Evolutionary conservation across 2,888 invertebrate genomes (phyloP).

Genomic region (Onchidella celtica): DNA sequence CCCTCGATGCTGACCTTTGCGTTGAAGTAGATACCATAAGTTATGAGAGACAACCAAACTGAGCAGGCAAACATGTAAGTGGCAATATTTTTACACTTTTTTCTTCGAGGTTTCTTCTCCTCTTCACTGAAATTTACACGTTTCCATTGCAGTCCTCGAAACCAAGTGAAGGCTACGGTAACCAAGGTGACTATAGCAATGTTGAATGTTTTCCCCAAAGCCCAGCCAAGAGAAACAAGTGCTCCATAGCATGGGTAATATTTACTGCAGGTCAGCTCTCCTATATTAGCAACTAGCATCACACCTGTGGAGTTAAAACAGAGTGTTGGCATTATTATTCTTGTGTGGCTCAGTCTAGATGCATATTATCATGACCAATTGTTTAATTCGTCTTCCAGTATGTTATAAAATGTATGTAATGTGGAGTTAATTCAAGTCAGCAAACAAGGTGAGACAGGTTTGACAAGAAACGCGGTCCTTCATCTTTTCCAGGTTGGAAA

Average conservation of each 20-base stretch:
- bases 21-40: constrained; percentile 91
- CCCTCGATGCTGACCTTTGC: constrained; percentile 82
- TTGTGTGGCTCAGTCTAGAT: not conserved
- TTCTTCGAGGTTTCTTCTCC: not conserved
- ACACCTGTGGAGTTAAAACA: constrained; percentile 85
- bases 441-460: too few relatives aligned
- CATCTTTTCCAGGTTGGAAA: too few relatives aligned
- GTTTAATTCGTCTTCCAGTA: too few relatives aligned
- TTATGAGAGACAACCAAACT: constrained; percentile 87
- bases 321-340: not conserved
- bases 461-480: too few relatives aligned
- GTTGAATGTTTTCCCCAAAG: constrained; percentile 60
- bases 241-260: constrained; percentile 87
- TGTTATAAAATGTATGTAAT: too few relatives aligned
- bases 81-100: constrained; percentile 53
- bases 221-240: constrained; percentile 87
- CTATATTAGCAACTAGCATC: constrained; percentile 94
- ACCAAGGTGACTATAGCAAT: constrained; percentile 59
- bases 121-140: not conserved
- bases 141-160: constrained; percentile 87
- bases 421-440: too few relatives aligned
- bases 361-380: too few relatives aligned
- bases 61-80: constrained; percentile 84
- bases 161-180: constrained; percentile 81
- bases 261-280: constrained; percentile 88